Base-by-base conservation (phyloP, 1,140 invertebrate genomes). In the Bombus difficillimus region DNA sequence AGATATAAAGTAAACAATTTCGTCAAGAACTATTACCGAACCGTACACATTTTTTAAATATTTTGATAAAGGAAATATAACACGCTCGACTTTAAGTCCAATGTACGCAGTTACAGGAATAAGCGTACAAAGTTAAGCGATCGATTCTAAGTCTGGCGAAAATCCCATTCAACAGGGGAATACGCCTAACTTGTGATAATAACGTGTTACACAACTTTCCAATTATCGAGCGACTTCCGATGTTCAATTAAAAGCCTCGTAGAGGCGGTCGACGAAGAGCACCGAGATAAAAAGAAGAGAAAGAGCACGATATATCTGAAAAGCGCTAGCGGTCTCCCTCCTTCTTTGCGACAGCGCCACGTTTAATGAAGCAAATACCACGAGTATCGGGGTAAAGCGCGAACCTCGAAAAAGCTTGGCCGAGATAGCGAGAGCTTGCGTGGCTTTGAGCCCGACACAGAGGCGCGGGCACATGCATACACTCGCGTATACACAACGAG, bases 351-450 rank as follows among this genome's bases (percentile, higher is more conserved):
- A 53, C 59, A 28, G n/a, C 64, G 64, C 66, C 66, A 37, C 43
- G 53, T 85, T 82, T 81, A 88, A 86, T 80, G 39, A 64, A 81
- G 87, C 85, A 81, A 90, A 87, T 80, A 85, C 59, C 78, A 28
- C 57, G n/a, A 84, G 43, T 72, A 76, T 86, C 76, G 68, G 69
- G 66, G 75, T 84, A 59, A 79, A 81, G 77, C 81, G 64, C 68
- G 78, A 88, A 83, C 84, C 81, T 88, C 74, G 74, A 89, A 89
- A 87, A 90, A 90, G 89, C 86, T 87, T 83, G 88, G 73, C 41
- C 85, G 86, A 90, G 81, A 87, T 90, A 90, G 86, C 78, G 78
- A 79, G 43, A 62, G 83, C 71, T 90, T 81, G 86, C 85, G 85
- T 88, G 87, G 87, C 89, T 90, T 87, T 81, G 81, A 81, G 89